phyloP scores from a whole-genome alignment of 2,797 vertebrate species.

The Balearica regulorum region DNA sequence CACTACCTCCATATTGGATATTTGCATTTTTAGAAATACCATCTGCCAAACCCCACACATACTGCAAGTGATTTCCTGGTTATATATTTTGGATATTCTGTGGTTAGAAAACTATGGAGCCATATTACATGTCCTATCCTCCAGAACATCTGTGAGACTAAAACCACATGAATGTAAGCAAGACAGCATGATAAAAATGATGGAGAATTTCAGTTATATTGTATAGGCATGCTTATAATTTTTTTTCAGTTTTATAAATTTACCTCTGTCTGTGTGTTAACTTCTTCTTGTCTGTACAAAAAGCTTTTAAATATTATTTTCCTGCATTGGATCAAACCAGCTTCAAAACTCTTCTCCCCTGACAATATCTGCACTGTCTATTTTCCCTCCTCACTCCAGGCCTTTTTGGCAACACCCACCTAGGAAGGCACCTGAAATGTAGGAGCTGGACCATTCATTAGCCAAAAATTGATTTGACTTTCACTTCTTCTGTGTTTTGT shows the following conservation, averaged over 20 bases:
- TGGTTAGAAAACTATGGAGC: conserved; percentile 68
- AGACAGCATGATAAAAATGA: conserved; percentile 25
- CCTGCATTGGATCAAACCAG: not conserved
- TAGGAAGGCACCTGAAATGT: not conserved
- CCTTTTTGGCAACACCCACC: not conserved
- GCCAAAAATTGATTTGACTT: not conserved
- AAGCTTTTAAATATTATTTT: not conserved
- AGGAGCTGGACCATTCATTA: not conserved
- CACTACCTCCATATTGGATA: conserved; percentile 65
- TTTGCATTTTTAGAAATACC: conserved; percentile 69
- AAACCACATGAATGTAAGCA: conserved; percentile 48
- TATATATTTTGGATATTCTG: conserved; percentile 68
- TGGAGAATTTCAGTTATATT: conserved; percentile 17
- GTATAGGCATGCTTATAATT: not conserved
- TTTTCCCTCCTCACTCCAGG: not conserved
- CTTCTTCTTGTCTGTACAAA: not conserved
- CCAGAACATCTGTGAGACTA: conserved; percentile 62
- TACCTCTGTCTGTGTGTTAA: not conserved
- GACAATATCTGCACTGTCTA: not conserved
- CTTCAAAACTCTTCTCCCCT: not conserved
- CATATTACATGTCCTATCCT: conserved; percentile 62
- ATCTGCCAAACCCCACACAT: conserved; percentile 66
- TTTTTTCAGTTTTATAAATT: not conserved
- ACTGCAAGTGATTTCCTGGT: conserved; percentile 68
- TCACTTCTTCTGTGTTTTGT: not conserved